Conservation (phyloP, 1,140 invertebrate genomes). For the Tetragnatha versicolor region DNA sequence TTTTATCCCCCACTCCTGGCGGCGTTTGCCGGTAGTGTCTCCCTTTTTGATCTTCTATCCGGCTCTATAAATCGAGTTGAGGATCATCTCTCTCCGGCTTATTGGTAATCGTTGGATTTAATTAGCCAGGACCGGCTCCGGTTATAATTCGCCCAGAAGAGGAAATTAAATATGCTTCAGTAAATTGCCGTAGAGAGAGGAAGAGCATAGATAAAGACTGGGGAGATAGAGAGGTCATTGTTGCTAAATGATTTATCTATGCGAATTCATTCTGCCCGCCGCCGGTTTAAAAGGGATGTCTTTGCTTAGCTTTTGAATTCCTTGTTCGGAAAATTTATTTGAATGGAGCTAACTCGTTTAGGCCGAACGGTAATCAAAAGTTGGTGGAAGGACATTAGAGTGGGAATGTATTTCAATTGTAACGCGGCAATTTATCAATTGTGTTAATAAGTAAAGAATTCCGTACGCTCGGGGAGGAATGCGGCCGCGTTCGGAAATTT, state of each 20-base stretch:
- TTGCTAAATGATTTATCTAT: conserved; percentile 40
- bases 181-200: background rate
- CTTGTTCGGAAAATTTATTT: conserved; percentile 34
- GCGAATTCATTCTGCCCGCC: conserved; percentile 16
- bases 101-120: conserved; percentile 49
- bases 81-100: conserved; percentile 18
- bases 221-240: conserved; percentile 7
- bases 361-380: conserved; percentile 20
- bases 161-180: conserved; percentile 37
- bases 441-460: conserved; percentile 19
- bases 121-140: background rate
- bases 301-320: background rate
- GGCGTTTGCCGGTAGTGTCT: background rate
- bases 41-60: conserved; percentile 39
- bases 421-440: conserved; percentile 26
- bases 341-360: conserved; percentile 19
- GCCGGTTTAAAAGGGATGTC: conserved; percentile 12
- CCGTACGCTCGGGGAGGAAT: too few species aligned
- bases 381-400: conserved; percentile 21
- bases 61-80: conserved; percentile 30
- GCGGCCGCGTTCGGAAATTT: too few species aligned
- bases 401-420: background rate
- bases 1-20: conserved; percentile 6
- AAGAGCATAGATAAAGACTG: background rate
- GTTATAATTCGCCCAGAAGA: conserved; percentile 22